Base-by-base conservation (phyloP, 2,888 invertebrate genomes). In the Netelia fuscicornis region DNA sequence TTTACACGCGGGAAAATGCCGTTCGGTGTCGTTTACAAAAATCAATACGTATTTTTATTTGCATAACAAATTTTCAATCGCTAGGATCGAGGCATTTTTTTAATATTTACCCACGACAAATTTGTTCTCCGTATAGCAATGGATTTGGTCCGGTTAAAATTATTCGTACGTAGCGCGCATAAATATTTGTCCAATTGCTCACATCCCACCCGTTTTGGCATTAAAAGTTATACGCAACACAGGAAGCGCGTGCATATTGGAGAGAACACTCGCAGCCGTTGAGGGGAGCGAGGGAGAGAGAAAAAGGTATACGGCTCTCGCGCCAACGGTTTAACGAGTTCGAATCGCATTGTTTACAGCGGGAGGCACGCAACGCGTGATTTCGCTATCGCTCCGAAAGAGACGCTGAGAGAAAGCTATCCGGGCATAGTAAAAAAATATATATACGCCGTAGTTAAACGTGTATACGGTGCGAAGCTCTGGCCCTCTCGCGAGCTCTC, bases 301-400 rank as follows among this genome's bases (percentile, higher is more conserved):
- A 37, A 8, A 6, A 6, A 37, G 37, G 62, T 23, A 52, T 72
- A 23, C 6, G 65, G 42, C 77, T 25, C 30, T 60, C 72, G 44
- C 67, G 30, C 67, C 20, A 20, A 70, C 52, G 48, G 10, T 80
- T 76, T 56, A 76, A 84, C 80, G 65, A 65, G 80, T 76, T 76
- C 71, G 52, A 58, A 76, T 80, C 65, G 80, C 65, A 65, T 84
- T 76, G 80, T 81, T 81, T 80, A 62, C 76, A 60, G 65, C 52
- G 37, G 60, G 70, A 64, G 44, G 76, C 70, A 70, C 65, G 76
- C 70, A 71, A 52, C 42, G 77, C 77, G 60, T 81, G 60, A 84
- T 80, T 80, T 48, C 42, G 58, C 64, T 72, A 71, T 77, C 67
- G 52, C 65, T 17, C 37, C 1, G 56, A 6, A 8, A 65, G 20